A percentile compares a stretch with the other conserved stretches of the same genome.
These are phyloP conservation scores for Tragopan temminckii DNA, from an alignment of 2,797 vertebrate genomes.

Conservation along the genomic window DNA sequence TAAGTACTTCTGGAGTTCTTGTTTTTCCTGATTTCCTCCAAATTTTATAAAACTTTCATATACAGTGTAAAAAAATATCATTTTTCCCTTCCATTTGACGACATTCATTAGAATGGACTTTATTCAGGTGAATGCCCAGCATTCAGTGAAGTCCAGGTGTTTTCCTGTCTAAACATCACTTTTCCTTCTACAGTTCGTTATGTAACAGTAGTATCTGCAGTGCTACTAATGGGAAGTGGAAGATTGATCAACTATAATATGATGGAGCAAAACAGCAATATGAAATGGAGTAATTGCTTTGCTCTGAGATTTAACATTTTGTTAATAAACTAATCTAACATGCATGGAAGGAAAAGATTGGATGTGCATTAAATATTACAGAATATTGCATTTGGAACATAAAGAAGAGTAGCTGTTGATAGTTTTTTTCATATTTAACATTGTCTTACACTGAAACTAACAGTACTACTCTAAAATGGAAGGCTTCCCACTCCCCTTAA, in stretches of 20 bases:
- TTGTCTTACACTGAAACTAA: background rate
- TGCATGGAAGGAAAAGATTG: background rate
- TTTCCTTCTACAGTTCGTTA: background rate
- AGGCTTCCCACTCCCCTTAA: background rate
- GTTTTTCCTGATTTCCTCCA: background rate
- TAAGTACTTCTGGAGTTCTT: rapidly evolving
- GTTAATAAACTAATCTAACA: background rate
- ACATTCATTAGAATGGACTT: background rate
- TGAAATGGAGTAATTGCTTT: background rate
- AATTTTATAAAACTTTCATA: background rate
- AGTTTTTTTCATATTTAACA: background rate
- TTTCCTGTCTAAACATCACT: background rate
- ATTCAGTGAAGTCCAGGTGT: background rate
- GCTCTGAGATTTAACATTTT: background rate
- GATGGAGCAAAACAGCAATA: background rate
- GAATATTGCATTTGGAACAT: background rate
- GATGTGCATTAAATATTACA: background rate
- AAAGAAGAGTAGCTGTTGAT: background rate
- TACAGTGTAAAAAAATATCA: background rate
- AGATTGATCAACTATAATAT: background rate
- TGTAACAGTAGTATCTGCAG: background rate
- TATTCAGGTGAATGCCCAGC: background rate
- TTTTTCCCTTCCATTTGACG: background rate
- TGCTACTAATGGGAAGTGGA: rapidly evolving
- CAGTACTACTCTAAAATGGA: background rate